A percentile compares a stretch with the other conserved stretches of the same genome.
Conservation (phyloP, 2,113 vertebrate species). For the Chinchilla lanigera region DNA sequence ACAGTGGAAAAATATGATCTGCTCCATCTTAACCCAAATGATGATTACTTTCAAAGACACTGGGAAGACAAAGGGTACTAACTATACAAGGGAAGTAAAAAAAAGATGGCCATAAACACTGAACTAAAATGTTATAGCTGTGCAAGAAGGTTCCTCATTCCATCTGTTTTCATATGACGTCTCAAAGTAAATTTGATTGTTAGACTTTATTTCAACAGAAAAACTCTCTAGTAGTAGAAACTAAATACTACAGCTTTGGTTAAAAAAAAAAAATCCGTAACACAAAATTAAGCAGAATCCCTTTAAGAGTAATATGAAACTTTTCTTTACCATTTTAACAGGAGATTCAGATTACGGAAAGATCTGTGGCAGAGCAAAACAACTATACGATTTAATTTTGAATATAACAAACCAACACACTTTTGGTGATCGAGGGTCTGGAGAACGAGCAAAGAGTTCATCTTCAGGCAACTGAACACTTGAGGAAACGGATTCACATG, state of each 20-base stretch:
- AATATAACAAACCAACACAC: constrained; percentile 84
- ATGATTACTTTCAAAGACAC: constrained; percentile 15
- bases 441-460: constrained; percentile 97
- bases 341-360: neutral
- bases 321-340: neutral
- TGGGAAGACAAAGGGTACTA: neutral
- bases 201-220: constrained; percentile 21
- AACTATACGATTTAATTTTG: constrained; percentile 12
- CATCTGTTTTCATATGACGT: neutral
- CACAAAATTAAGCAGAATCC: constrained; percentile 39
- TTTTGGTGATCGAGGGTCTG: constrained; percentile 98
- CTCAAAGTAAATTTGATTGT: neutral
- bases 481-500: constrained; percentile 97
- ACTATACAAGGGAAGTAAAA: neutral
- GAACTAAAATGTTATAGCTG: neutral
- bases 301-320: constrained; percentile 31
- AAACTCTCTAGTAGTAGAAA: neutral
- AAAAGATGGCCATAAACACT: neutral
- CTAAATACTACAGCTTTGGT: neutral
- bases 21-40: constrained; percentile 10
- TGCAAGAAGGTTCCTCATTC: neutral
- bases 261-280: neutral
- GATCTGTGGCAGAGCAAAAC: constrained; percentile 40
- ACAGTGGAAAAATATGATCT: neutral
- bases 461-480: constrained; percentile 97